Base-by-base conservation (phyloP, 2,888 invertebrate species). In the Erynnis tages region DNA sequence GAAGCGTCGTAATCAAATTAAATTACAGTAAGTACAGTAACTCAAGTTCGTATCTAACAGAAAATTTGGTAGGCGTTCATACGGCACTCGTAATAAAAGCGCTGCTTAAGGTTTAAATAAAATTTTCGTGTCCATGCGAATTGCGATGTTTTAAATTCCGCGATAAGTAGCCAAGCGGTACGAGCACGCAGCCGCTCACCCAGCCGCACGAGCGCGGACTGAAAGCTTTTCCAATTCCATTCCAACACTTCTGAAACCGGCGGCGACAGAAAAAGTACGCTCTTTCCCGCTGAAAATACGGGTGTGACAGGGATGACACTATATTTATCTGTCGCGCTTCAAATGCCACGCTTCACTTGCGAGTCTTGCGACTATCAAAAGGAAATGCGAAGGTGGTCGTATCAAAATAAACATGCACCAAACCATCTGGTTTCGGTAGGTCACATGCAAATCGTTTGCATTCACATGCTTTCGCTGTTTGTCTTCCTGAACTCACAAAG, bases 171-270 rank as follows among this genome's bases (percentile, higher is more conserved):
- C 41, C 14, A 30, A 44, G 46, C 52, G 44, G 52, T 27, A 38
- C 46, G 41, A 43, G 49, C 50, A 53, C 49, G 74, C 80, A 64
- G 72, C 82, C 81, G 73, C 71, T 60, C 75, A 71, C 73, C 75
- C 66, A 66, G 81, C 84, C 86, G 86, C 84, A 68, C 73, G 62
- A 73, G 67, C 84, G 85, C 88, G 86, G 81, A 87, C 87, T 86
- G 79, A 82, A 80, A 65, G 59, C 67, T 60, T 76, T 79, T 66
- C 72, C 67, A 68, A 68, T 67, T 58, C 67, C 60, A 76, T 79
- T 66, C 72, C 67, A 68, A 68, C 68, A 64, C 59, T 64, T 59
- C 64, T 66, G 66, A 68, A 66, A 69, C 62, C 69, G 64, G 63
- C 59, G 57, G 56, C 54, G 44, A 45, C 58, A 62, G 60, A 62